phyloP scores from a whole-genome alignment of 2,888 invertebrate genomes.

The Xestia xanthographa region DNA sequence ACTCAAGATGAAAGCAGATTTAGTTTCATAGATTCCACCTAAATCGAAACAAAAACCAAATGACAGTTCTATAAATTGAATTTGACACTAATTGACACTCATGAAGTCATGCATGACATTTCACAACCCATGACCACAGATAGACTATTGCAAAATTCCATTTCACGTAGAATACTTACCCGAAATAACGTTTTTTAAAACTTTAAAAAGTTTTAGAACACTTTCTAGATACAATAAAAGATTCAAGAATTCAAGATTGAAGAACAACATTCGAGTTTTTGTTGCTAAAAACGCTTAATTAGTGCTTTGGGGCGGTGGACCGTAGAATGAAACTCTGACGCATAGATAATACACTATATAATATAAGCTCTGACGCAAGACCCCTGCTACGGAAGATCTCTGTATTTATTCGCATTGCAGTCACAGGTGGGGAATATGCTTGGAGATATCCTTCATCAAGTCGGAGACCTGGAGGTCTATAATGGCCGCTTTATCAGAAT shows the following conservation, averaged over 20 bases:
- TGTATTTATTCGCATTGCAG: not conserved
- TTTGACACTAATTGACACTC: slow-evolving; percentile 70
- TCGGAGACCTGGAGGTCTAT: too few species aligned
- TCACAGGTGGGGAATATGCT: not conserved
- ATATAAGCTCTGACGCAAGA: not conserved
- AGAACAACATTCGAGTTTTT: not conserved
- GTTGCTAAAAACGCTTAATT: not conserved
- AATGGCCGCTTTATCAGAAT: too few species aligned
- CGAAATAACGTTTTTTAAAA: not conserved
- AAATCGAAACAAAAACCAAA: slow-evolving; percentile 76
- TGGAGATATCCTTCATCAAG: not conserved
- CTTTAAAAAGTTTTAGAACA: not conserved
- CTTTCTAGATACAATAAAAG: not conserved
- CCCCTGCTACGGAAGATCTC: not conserved
- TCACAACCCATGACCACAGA: slow-evolving; percentile 37
- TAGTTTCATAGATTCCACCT: slow-evolving; percentile 67
- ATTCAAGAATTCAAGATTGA: too few species aligned
- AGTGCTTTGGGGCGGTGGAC: not conserved
- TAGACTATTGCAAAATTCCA: not conserved
- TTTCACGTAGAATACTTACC: not conserved
- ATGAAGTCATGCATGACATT: not conserved
- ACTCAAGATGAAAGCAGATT: slow-evolving; percentile 84
- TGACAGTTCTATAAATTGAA: slow-evolving; percentile 67
- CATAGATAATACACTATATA: too few species aligned
- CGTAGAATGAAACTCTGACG: not conserved